Percentiles rank a stretch among this genome's conserved stretches.
These are phyloP conservation scores for Strigamia crassipes DNA, from an alignment of 2,888 invertebrate species.

Conservation along the genomic window DNA sequence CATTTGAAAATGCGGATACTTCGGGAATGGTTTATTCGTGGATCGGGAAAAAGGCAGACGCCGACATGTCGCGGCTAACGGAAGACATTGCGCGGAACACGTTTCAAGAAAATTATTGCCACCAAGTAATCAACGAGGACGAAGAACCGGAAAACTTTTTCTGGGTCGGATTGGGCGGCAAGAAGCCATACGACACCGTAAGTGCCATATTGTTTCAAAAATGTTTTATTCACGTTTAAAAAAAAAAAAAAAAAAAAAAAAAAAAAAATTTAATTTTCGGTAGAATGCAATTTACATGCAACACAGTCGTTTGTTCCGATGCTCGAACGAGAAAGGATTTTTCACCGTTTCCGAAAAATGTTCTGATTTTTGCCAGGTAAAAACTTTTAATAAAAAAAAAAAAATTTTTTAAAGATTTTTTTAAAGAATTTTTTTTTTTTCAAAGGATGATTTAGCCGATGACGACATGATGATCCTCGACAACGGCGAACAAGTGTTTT, in stretches of 20 bases:
- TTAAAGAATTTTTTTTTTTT: too few relatives aligned
- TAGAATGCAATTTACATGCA: conserved; percentile 82
- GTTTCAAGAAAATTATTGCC: conserved; percentile 68
- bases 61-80: conserved; percentile 82
- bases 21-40: conserved; percentile 94
- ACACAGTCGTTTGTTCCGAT: conserved; percentile 90
- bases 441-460: conserved; percentile 94
- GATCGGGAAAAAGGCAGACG: conserved; percentile 84
- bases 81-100: conserved; percentile 92
- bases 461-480: conserved; percentile 99
- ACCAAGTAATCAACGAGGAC: conserved; percentile 83
- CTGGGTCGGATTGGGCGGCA: conserved; percentile 94
- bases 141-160: conserved; percentile 98
- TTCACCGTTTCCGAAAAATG: conserved; percentile 99
- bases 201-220: neutral
- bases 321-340: conserved; percentile 99
- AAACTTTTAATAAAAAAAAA: too few relatives aligned
- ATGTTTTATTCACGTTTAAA: neutral
- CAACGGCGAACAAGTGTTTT: conserved; percentile 95
- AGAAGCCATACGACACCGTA: conserved; percentile 79
- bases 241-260: neutral
- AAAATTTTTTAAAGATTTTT: too few relatives aligned
- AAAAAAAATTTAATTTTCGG: conserved; percentile 49
- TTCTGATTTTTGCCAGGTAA: conserved; percentile 93
- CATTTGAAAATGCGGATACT: conserved; percentile 77